These are phyloP conservation scores for Pteronura brasiliensis DNA, from an alignment of 2,113 vertebrate species.

Conservation along the genomic window DNA sequence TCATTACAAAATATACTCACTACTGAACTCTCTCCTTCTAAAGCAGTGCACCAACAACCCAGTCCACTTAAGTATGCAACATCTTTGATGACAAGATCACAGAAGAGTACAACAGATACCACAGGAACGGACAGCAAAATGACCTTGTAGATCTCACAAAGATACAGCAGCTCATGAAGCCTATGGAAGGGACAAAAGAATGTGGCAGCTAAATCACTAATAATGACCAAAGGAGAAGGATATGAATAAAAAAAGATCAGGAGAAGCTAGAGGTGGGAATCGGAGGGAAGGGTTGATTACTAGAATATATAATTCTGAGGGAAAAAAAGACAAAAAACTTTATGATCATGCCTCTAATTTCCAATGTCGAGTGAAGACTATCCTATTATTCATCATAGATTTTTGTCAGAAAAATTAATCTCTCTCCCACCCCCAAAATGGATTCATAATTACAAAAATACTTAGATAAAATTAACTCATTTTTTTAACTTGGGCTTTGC, in stretches of 20 bases:
- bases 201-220: not conserved
- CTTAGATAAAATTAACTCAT: not conserved
- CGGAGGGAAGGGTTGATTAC: not conserved
- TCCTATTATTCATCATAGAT: not conserved
- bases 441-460: not conserved
- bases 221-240: not conserved
- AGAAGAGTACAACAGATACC: not conserved
- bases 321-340: rapidly evolving
- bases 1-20: not conserved
- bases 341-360: not conserved
- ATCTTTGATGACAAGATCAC: not conserved
- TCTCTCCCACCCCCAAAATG: too few relatives aligned
- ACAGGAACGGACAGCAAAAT: not conserved
- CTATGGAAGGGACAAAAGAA: not conserved
- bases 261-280: not conserved
- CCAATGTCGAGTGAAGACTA: not conserved
- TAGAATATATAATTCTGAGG: not conserved
- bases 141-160: not conserved
- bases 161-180: too few relatives aligned
- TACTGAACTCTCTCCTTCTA: not conserved
- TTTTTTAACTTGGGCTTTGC: not conserved
- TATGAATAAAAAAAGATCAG: not conserved
- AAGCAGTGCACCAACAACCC: not conserved
- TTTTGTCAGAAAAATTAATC: not conserved
- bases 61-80: not conserved